Evolutionary conservation across 2,113 vertebrate genomes (phyloP).

Genomic region (Tragelaphus scriptus): DNA sequence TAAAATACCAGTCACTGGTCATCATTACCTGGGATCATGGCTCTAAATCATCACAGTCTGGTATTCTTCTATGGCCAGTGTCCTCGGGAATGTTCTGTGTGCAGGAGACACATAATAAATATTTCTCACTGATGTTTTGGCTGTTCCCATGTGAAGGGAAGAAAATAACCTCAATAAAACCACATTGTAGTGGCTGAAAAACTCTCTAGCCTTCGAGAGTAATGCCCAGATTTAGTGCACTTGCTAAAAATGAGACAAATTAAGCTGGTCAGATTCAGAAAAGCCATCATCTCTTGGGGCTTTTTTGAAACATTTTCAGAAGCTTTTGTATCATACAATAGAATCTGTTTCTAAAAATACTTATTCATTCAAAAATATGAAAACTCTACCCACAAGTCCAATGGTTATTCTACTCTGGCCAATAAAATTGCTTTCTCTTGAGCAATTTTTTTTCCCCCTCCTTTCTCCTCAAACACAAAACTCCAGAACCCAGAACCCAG

Average conservation of each 20-base stretch:
- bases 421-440: constrained; percentile 56
- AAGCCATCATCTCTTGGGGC: background rate
- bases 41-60: background rate
- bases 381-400: constrained; percentile 51
- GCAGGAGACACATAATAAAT: background rate
- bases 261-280: background rate
- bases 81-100: background rate
- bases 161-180: background rate
- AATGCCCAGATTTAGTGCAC: background rate
- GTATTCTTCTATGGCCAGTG: background rate
- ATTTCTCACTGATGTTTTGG: background rate
- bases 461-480: constrained; percentile 35
- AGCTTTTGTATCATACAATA: constrained; percentile 28
- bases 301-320: background rate
- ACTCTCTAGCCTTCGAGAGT: background rate
- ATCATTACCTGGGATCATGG: background rate
- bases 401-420: constrained; percentile 52
- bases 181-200: background rate
- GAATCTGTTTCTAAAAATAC: constrained; percentile 43
- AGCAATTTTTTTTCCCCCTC: constrained; percentile 50
- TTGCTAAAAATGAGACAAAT: constrained; percentile 42
- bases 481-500: background rate
- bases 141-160: background rate
- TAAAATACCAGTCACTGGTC: background rate
- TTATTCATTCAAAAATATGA: constrained; percentile 67